Evolutionary conservation across 2,888 invertebrate genomes (phyloP), one percentile per base, ranked within the genome.

Genomic region (Cosmorhoe ocellata): DNA sequence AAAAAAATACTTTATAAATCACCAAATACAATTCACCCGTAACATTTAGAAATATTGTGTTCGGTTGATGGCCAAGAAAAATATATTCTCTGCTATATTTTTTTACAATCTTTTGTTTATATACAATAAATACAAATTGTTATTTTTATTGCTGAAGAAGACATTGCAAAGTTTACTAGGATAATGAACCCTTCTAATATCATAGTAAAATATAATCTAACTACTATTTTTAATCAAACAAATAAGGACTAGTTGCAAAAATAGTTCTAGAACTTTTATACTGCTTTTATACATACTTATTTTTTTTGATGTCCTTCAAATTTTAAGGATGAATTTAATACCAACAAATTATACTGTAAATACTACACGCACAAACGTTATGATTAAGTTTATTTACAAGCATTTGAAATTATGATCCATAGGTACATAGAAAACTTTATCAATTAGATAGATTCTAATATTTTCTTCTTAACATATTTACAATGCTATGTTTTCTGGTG

Each of bases 401-500:
- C 81, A 66, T 70, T 79, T 73, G 40, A 65, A 79, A 82, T 81
- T 72, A 64, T 39, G 78, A 71, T 73, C 70, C 62, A n/a, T n/a
- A n/a, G n/a, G 61, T 76, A 49, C 69, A 74, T 76, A 76, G 80
- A 76, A 82, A 82, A 82, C 78, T 78, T 2, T 78, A 79, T 76
- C 62, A 69, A 80, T 78, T 72, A 76, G 52, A 49, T 67, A 63
- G 63, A 74, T 78, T 77, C 76, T 71, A 72, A 61, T 58, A 53
- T 49, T 74, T 65, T 70, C 47, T 44, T 75, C 79, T 82, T 83
- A 84, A 84, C 78, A 77, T 88, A 88, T 90, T 74, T 90, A 90
- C 90, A 90, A 64, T 70, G 70, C 88, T 88, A 87, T 74, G 65
- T 77, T 81, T 81, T 85, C 84, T 90, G 90, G 90, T 90, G 90